Evolutionary conservation across 2,797 vertebrate genomes (phyloP), one percentile per base, ranked within the genome.

Genomic region (Ambastaia sidthimunki): DNA sequence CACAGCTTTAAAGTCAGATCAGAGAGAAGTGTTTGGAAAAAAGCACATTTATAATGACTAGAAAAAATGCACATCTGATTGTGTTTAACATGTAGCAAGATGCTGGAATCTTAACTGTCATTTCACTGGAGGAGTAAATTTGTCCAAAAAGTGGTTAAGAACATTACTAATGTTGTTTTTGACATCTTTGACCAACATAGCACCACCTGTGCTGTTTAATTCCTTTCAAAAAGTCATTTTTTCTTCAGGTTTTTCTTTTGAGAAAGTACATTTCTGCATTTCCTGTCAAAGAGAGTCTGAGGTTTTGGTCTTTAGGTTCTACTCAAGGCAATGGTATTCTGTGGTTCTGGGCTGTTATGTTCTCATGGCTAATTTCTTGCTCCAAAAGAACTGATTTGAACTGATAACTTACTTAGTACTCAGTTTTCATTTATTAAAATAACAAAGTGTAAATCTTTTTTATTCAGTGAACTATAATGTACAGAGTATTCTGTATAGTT

Each of bases 31-130:
- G 19, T 34, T 16, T 9, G 59, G 47, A 21, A 65, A 25, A 48
- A 71, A 71, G 76, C 76, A 71, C 76, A 71, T 78, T 78, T 52
- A 31, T 52, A 25, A 63, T 18, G 66, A 77, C 62, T 19, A 68
- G 18, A 57, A 13, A n/a, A 78, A 34, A 62, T 63, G 41, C 44
- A 65, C 41, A 25, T 68, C 71, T 76, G 67, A 48, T 52, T 57
- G 67, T 69, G 79, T 50, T 25, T 18, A 55, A 75, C 50, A 55
- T 76, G 37, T 76, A 69, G 65, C 69, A 65, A 15, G 47, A 65
- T 55, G 54, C 68, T 60, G 74, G n/a, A 65, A 65, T 71, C 68
- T 21, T 71, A 47, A 44, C 7, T 50, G 68, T 65, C 68, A 13
- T 28, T 78, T 78, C 76, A 78, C 68, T 78, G 68, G 59, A 78